Evolutionary conservation across 2,113 vertebrate genomes (phyloP).

Genomic region (Microtus ochrogaster): DNA sequence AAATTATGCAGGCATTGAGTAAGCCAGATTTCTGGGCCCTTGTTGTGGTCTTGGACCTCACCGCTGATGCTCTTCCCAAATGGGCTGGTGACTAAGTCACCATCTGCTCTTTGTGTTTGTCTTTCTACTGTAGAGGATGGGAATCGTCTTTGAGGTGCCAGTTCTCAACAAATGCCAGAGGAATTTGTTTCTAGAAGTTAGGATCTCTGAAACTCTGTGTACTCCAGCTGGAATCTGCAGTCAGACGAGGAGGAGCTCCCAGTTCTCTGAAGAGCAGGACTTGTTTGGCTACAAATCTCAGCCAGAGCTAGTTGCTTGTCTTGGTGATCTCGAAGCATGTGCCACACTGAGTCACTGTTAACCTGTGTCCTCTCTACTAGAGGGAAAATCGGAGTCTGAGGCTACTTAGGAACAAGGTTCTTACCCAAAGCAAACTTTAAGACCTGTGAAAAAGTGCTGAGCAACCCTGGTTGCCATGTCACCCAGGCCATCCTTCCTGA

Average conservation of each 20-base stretch:
- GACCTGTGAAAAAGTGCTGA: neutral
- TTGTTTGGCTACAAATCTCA: neutral
- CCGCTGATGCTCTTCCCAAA: neutral
- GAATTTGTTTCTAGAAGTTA: constrained; percentile 39
- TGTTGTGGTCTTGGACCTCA: neutral
- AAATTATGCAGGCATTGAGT: neutral
- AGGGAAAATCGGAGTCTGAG: neutral
- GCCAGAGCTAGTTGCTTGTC: neutral
- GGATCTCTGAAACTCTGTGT: constrained; percentile 5
- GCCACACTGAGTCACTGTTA: neutral
- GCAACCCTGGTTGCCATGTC: neutral
- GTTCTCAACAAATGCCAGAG: neutral
- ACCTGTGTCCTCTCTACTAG: neutral
- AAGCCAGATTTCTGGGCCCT: neutral
- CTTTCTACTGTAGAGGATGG: neutral
- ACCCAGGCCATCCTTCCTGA: neutral
- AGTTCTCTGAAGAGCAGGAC: neutral
- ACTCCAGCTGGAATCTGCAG: neutral
- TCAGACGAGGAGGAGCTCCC: neutral
- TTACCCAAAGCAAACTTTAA: constrained; percentile 5
- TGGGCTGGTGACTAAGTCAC: neutral
- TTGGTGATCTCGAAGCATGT: neutral
- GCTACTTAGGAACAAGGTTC: neutral
- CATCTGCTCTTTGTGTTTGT: constrained; percentile 34
- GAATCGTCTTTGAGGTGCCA: neutral